Evolutionary conservation across 2,888 invertebrate species (phyloP).

Genomic region (Chrysolina americana): DNA sequence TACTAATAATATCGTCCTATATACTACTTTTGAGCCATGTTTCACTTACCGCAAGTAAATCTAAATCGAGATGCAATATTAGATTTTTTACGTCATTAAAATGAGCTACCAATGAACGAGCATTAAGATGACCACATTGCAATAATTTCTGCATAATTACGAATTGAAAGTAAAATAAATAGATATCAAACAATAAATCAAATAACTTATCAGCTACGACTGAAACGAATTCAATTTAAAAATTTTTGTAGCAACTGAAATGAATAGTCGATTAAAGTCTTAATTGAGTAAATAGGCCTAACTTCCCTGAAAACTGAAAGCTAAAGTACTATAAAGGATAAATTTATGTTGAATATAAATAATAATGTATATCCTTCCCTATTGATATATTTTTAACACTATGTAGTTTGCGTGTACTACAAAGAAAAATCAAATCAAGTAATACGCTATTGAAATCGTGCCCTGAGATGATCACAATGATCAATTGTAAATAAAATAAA

Average conservation of each 20-base stretch:
- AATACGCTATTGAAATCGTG: too few relatives aligned
- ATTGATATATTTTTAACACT: background rate
- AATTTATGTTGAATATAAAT: background rate
- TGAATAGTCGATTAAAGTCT: background rate
- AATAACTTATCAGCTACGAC: constrained; percentile 18
- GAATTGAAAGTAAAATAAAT: background rate
- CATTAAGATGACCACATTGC: constrained; percentile 22
- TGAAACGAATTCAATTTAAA: background rate
- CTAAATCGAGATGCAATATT: too few relatives aligned
- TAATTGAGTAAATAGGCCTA: too few relatives aligned
- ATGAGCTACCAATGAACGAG: constrained; percentile 14
- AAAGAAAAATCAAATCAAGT: too few relatives aligned
- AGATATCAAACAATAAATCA: too few relatives aligned
- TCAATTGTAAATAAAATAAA: too few relatives aligned
- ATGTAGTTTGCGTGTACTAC: background rate
- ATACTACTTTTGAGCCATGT: too few relatives aligned
- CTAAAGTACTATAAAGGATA: background rate
- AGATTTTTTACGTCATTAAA: constrained; percentile 17
- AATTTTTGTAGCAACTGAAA: background rate
- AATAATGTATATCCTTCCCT: background rate
- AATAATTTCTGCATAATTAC: constrained; percentile 11
- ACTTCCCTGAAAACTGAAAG: too few relatives aligned
- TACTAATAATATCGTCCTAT: too few relatives aligned
- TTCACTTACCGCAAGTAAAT: too few relatives aligned
- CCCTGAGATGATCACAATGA: too few relatives aligned